Evolutionary conservation across 1,140 invertebrate species (phyloP).

Genomic region (Colletes latitarsis): DNA sequence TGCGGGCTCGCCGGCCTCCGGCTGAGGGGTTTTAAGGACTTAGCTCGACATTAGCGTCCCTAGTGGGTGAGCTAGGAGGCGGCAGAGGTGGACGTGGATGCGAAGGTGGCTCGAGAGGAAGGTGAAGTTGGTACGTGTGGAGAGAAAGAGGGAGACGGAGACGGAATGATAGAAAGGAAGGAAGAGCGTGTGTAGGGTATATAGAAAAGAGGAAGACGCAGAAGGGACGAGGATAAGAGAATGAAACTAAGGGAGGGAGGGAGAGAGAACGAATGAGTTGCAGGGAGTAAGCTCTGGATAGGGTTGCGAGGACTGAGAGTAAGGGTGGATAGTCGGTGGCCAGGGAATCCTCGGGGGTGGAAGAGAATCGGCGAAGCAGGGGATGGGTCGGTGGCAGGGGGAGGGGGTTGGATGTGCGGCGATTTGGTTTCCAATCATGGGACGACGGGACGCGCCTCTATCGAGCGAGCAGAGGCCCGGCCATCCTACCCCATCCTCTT

Average conservation of each 20-base stretch:
- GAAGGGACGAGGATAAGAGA: constrained; percentile 48
- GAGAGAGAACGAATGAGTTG: constrained; percentile 58
- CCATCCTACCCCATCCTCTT: constrained; percentile 77
- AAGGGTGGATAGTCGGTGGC: constrained; percentile 67
- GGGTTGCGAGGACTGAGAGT: constrained; percentile 65
- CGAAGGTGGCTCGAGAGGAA: constrained; percentile 43
- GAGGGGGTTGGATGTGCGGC: constrained; percentile 80
- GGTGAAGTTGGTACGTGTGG: constrained; percentile 52
- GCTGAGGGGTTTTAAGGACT: constrained; percentile 79
- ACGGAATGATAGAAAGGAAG: constrained; percentile 10
- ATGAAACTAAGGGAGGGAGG: constrained; percentile 49
- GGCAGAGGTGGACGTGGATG: constrained; percentile 55
- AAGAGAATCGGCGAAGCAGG: constrained; percentile 57
- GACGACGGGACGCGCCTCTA: constrained; percentile 81
- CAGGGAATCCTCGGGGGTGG: constrained; percentile 56
- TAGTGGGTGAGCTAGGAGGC: constrained; percentile 62
- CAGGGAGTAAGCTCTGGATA: constrained; percentile 65
- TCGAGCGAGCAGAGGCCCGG: constrained; percentile 80
- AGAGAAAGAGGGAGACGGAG: constrained; percentile 27
- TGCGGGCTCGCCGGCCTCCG: constrained; percentile 71
- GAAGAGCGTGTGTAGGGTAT: constrained; percentile 12
- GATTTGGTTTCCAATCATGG: constrained; percentile 82
- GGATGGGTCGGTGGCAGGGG: constrained; percentile 53
- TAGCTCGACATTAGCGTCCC: constrained; percentile 79
- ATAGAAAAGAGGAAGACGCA: constrained; percentile 37